phyloP scores from a whole-genome alignment of 2,888 invertebrate species.

The Calliphora vomitoria region DNA sequence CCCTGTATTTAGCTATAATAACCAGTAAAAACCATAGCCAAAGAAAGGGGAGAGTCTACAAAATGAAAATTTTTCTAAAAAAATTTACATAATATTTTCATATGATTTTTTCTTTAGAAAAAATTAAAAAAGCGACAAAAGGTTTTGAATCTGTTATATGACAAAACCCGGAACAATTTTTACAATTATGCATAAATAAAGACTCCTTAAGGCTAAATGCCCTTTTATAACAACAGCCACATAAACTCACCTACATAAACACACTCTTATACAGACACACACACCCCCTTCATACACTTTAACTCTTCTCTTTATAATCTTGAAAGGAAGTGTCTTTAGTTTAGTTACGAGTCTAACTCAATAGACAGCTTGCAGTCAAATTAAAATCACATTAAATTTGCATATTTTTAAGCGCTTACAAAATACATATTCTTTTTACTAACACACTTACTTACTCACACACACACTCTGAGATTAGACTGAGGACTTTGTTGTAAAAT shows the following conservation, averaged over 20 bases:
- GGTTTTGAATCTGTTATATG: conserved; percentile 1
- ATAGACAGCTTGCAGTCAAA: conserved; percentile 77
- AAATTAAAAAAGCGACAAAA: conserved; percentile 36
- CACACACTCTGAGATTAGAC: not conserved
- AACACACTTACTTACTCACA: not conserved
- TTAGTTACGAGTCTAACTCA: conserved; percentile 53
- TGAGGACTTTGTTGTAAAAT: conserved; percentile 19
- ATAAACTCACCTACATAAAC: too few species aligned
- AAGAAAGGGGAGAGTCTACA: not conserved
- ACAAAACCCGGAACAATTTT: conserved; percentile 64
- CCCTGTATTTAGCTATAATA: conserved; percentile 48
- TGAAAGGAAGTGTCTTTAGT: conserved; percentile 34
- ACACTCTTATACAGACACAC: conserved; percentile 5
- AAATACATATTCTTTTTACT: conserved; percentile 38
- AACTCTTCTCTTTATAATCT: conserved; percentile 31
- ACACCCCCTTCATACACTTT: not conserved
- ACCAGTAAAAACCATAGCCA: conserved; percentile 15
- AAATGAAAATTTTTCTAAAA: not conserved
- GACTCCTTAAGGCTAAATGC: conserved; percentile 69
- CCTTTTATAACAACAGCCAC: conserved; percentile 52
- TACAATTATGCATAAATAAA: conserved; percentile 72
- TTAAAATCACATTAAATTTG: conserved; percentile 82
- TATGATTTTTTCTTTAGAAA: conserved; percentile 40
- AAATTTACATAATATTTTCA: conserved; percentile 72
- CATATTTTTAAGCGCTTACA: conserved; percentile 76